A percentile compares a stretch with the other conserved stretches of the same genome.
Conservation (phyloP, 2,113 vertebrate species). For the Rhinichthys klamathensis region DNA sequence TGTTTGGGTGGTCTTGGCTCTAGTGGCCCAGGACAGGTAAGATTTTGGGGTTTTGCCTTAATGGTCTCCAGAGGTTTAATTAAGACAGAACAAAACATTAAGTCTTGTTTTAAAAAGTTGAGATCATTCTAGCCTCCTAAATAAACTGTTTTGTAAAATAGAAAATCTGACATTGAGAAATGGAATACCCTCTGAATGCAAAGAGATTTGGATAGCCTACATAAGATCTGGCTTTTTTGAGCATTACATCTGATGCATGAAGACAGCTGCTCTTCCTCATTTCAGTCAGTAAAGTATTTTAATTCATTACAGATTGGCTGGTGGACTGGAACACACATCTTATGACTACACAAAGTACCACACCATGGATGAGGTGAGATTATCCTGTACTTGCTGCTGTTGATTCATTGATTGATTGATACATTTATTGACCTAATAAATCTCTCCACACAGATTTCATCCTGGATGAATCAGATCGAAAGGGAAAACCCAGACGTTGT, state of each 20-base stretch:
- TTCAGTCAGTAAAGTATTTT: not conserved
- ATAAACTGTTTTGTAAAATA: not conserved
- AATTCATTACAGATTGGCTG: conserved; percentile 25
- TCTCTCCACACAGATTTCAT: conserved; percentile 74
- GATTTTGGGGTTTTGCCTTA: not conserved
- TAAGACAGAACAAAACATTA: not conserved
- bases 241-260: too few species aligned
- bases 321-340: conserved; percentile 15
- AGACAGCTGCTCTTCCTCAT: not conserved
- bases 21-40: conserved; percentile 44
- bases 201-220: not conserved
- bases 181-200: not conserved
- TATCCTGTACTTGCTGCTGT: not conserved
- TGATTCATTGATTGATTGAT: not conserved
- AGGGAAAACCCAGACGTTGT: conserved; percentile 73
- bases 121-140: not conserved
- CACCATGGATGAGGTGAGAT: conserved; percentile 73
- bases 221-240: not conserved
- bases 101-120: not conserved
- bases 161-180: not conserved
- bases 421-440: not conserved
- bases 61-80: not conserved
- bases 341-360: conserved; percentile 75
- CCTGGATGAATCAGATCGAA: conserved; percentile 79
- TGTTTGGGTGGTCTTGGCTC: conserved; percentile 33